A percentile compares a stretch with the other conserved stretches of the same genome.
These are phyloP conservation scores for Pyralis farinalis DNA, from an alignment of 2,888 invertebrate genomes.

Conservation along the genomic window DNA sequence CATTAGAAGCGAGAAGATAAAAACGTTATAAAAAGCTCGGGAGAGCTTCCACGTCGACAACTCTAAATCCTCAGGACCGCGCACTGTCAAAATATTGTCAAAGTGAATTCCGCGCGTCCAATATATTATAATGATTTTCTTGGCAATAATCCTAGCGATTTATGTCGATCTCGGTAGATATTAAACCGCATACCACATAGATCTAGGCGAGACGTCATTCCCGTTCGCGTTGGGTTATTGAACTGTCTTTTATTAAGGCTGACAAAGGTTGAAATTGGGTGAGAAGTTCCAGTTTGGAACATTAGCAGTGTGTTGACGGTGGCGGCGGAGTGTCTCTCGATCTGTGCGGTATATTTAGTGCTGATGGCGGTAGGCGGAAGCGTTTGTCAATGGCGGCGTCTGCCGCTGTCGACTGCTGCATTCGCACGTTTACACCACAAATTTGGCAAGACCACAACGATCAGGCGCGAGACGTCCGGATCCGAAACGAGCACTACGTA, in stretches of 20 bases:
- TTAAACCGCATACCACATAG: constrained; percentile 73
- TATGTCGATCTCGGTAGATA: constrained; percentile 76
- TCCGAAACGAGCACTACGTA: constrained; percentile 20
- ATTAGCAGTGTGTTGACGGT: constrained; percentile 30
- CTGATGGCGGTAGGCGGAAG: constrained; percentile 53
- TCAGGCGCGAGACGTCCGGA: constrained; percentile 13
- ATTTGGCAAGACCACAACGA: constrained; percentile 38
- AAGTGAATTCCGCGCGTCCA: constrained; percentile 76
- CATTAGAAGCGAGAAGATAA: constrained; percentile 39
- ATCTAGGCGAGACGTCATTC: constrained; percentile 67
- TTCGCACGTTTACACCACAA: constrained; percentile 20
- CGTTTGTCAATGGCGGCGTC: constrained; percentile 49
- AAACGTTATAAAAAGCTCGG: constrained; percentile 47
- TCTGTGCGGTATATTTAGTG: constrained; percentile 60
- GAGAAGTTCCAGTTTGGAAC: constrained; percentile 43
- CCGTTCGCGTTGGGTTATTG: constrained; percentile 65
- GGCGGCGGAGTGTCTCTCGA: constrained; percentile 61
- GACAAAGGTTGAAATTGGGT: constrained; percentile 39
- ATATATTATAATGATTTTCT: constrained; percentile 78
- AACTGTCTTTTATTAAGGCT: constrained; percentile 63
- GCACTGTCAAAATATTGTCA: constrained; percentile 80
- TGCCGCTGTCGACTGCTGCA: constrained; percentile 21
- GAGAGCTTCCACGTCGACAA: constrained; percentile 40
- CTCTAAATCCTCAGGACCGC: constrained; percentile 66
- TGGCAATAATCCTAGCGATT: constrained; percentile 80